These are phyloP conservation scores for Neolamprologus longior DNA, from an alignment of 2,113 vertebrate genomes.

Conservation along the genomic window DNA sequence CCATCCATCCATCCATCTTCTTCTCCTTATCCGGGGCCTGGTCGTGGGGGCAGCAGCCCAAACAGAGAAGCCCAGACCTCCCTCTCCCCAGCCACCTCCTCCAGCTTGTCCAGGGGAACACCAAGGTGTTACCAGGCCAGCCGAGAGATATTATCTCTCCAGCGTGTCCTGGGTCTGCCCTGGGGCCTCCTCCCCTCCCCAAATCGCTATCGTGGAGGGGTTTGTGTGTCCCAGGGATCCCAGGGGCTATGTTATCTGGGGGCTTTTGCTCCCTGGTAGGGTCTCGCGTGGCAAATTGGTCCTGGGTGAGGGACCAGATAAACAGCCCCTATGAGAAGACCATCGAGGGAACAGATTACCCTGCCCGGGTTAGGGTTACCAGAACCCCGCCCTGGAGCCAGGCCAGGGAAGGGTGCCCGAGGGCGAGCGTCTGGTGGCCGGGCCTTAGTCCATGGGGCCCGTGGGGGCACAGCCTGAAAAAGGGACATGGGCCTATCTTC, in stretches of 20 bases:
- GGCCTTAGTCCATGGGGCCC: background rate
- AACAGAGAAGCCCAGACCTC: background rate
- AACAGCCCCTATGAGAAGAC: background rate
- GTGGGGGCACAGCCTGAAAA: background rate
- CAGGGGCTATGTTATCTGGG: background rate
- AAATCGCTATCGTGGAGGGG: accelerated
- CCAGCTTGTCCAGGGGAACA: background rate
- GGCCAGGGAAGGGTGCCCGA: accelerated
- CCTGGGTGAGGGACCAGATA: background rate
- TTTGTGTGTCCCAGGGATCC: background rate
- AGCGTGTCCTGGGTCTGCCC: background rate
- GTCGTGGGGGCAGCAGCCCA: background rate
- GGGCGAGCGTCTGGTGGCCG: accelerated
- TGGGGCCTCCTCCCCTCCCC: accelerated
- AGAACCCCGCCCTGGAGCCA: background rate
- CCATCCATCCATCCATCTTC: background rate
- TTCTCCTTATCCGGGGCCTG: background rate
- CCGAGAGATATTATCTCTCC: background rate
- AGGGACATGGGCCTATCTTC: background rate
- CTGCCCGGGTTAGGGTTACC: background rate
- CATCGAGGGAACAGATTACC: background rate
- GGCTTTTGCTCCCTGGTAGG: background rate
- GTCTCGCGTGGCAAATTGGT: accelerated
- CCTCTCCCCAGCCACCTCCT: background rate
- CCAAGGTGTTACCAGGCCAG: background rate